Conservation (phyloP, 2,888 invertebrate species). For the Apamea anceps region DNA sequence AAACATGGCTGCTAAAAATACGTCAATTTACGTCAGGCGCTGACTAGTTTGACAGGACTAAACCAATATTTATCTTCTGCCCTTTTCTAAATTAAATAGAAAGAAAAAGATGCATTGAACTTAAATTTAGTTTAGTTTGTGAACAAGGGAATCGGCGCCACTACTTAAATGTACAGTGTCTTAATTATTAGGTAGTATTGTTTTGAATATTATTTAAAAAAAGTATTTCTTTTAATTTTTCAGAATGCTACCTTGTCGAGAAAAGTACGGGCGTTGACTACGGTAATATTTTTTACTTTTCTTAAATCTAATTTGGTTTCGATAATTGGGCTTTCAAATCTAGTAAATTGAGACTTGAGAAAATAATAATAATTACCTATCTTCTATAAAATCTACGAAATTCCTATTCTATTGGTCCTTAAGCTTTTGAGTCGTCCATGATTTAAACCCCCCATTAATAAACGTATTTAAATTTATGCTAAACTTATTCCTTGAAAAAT, state of each 20-base stretch:
- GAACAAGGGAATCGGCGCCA: no score
- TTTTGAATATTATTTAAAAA: background rate
- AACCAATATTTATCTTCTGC: no score
- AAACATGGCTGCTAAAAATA: no score
- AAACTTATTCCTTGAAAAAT: background rate
- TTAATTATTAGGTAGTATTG: background rate
- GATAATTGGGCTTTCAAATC: background rate
- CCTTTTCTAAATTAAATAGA: no score
- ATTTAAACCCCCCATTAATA: background rate
- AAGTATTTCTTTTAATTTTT: constrained; percentile 56
- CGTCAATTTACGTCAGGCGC: no score
- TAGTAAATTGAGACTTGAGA: background rate
- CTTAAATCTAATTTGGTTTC: background rate
- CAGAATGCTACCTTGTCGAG: constrained; percentile 76
- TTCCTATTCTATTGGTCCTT: background rate
- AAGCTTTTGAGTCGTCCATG: background rate
- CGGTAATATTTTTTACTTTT: constrained; percentile 73
- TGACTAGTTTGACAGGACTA: no score
- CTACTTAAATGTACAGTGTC: background rate
- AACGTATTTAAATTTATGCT: background rate
- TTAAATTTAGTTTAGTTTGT: no score
- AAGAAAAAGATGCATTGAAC: no score
- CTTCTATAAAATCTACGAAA: background rate
- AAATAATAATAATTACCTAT: background rate
- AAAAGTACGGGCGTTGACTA: constrained; percentile 75